phyloP scores from a whole-genome alignment of 1,140 invertebrate genomes.

The Oryctes rhinoceros region DNA sequence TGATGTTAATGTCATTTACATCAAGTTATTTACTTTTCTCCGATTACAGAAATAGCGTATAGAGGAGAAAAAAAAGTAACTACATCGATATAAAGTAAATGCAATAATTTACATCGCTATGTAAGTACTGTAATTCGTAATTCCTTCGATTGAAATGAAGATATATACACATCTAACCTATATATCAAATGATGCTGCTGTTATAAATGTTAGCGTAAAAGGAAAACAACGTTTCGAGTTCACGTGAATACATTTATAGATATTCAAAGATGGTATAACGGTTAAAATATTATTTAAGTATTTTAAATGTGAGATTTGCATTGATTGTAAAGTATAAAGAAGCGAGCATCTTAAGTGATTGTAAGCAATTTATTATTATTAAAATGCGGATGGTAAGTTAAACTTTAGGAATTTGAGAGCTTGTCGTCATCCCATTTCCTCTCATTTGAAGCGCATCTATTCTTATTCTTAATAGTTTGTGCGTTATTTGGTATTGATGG shows the following conservation, averaged over 20 bases:
- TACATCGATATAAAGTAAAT: neutral
- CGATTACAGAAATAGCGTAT: neutral
- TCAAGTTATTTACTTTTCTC: slow-evolving; percentile 6
- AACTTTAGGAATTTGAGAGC: too few species aligned
- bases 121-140: neutral
- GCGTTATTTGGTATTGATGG: too few species aligned
- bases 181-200: neutral
- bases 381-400: too few species aligned
- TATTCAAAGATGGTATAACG: neutral
- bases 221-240: neutral
- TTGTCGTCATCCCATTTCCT: too few species aligned
- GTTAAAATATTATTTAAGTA: neutral
- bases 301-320: neutral
- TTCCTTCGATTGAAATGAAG: neutral
- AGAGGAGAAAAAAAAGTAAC: neutral
- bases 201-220: neutral
- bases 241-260: neutral
- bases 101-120: slow-evolving; percentile 9
- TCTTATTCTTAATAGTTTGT: too few species aligned
- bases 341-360: too few species aligned
- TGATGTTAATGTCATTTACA: slow-evolving; percentile 16
- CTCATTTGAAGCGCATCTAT: too few species aligned
- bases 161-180: neutral
- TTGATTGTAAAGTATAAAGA: neutral
- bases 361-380: too few species aligned